Percentiles rank a stretch among this genome's conserved stretches.
Evolutionary conservation across 2,888 invertebrate genomes (phyloP).

Genomic region (Meiosimyza platycephala): DNA sequence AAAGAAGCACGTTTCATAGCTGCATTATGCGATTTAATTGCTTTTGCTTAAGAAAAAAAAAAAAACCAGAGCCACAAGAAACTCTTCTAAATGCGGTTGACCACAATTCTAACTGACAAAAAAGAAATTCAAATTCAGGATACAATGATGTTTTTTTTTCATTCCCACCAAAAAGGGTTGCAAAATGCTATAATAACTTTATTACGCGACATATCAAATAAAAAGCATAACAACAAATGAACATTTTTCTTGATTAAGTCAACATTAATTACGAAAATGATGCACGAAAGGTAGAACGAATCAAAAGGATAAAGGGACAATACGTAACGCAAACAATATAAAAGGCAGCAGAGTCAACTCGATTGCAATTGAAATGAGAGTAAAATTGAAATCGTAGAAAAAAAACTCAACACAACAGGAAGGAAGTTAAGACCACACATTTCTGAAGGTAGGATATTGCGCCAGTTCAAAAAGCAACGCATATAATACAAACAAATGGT

Average conservation of each 20-base stretch:
- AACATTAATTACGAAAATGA: slow-evolving; percentile 63
- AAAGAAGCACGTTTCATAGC: slow-evolving; percentile 27
- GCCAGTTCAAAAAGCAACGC: neutral
- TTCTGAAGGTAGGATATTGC: neutral
- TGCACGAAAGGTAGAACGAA: slow-evolving; percentile 53
- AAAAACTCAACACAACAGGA: neutral
- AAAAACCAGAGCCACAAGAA: neutral
- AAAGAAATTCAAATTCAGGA: slow-evolving; percentile 1
- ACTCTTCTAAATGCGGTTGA: slow-evolving; percentile 51
- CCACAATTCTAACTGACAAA: slow-evolving; percentile 49
- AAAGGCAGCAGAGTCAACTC: slow-evolving; percentile 41
- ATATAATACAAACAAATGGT: neutral
- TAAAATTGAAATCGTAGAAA: slow-evolving; percentile 48
- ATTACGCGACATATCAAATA: slow-evolving; percentile 41
- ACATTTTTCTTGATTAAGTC: slow-evolving; percentile 63
- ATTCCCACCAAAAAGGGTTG: slow-evolving; percentile 22
- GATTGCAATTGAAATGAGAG: slow-evolving; percentile 57
- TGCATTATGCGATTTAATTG: slow-evolving; percentile 28
- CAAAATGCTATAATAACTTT: slow-evolving; percentile 49
- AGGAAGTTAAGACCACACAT: neutral
- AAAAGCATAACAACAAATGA: slow-evolving; percentile 6
- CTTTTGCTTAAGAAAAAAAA: neutral
- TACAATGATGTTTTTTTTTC: neutral
- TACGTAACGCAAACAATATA: neutral
- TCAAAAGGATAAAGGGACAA: slow-evolving; percentile 27